Evolutionary conservation across 2,797 vertebrate genomes (phyloP).

Genomic region (Sebastes reedi): DNA sequence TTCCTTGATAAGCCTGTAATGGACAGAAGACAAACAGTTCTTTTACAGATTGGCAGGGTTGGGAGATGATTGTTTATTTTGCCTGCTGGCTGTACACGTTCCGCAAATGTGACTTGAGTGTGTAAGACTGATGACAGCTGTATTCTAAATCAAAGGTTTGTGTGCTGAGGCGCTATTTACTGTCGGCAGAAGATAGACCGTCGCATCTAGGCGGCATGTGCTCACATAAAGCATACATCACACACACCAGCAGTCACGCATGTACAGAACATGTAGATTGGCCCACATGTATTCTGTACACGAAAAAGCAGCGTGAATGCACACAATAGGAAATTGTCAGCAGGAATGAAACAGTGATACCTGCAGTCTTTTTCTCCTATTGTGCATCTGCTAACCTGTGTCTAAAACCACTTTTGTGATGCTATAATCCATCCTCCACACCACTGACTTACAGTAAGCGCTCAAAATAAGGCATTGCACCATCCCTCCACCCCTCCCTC

Average conservation of each 20-base stretch:
- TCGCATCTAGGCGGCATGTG: slow-evolving; percentile 18
- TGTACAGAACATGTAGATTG: slow-evolving; percentile 12
- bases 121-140: slow-evolving; percentile 15
- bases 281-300: background rate
- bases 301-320: slow-evolving; percentile 6
- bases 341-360: slow-evolving; percentile 29
- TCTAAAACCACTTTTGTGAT: slow-evolving; percentile 61
- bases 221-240: slow-evolving; percentile 41
- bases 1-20: slow-evolving; percentile 30
- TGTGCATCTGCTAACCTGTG: slow-evolving; percentile 52
- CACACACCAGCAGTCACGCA: slow-evolving; percentile 11
- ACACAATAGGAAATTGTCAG: slow-evolving; percentile 27
- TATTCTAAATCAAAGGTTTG: slow-evolving; percentile 38
- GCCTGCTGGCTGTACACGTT: slow-evolving; percentile 21
- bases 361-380: slow-evolving; percentile 32
- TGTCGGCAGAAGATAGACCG: slow-evolving; percentile 11
- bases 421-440: slow-evolving; percentile 59
- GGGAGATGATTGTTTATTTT: slow-evolving; percentile 37
- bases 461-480: slow-evolving; percentile 63
- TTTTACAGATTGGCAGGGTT: slow-evolving; percentile 21
- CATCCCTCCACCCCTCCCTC: slow-evolving; percentile 43
- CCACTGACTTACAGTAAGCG: slow-evolving; percentile 54
- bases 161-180: slow-evolving; percentile 33
- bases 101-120: slow-evolving; percentile 32
- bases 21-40: slow-evolving; percentile 35